Conservation (phyloP, 2,888 invertebrate species). For the Pseudeuparius sepicola region DNA sequence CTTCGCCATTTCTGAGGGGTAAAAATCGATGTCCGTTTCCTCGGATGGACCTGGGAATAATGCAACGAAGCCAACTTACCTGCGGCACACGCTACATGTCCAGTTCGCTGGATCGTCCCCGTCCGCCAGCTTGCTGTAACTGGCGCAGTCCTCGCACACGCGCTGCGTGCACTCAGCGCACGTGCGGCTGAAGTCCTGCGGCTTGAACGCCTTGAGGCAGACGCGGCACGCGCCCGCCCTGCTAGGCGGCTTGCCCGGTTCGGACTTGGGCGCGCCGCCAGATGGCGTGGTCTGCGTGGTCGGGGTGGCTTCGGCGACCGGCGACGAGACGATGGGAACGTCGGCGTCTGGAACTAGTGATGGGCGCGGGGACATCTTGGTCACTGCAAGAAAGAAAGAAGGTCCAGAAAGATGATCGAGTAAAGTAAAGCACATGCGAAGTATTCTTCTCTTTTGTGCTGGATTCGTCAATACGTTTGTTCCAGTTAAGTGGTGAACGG, state of each 20-base stretch:
- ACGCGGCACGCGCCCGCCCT: constrained; percentile 71
- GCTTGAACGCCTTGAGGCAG: constrained; percentile 80
- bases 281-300: constrained; percentile 39
- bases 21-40: too few species aligned
- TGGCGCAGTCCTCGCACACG: constrained; percentile 86
- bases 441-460: too few species aligned
- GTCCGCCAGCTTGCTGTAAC: constrained; percentile 76
- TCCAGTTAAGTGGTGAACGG: too few species aligned
- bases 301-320: constrained; percentile 39
- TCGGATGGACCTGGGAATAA: too few species aligned
- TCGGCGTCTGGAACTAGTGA: constrained; percentile 44
- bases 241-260: constrained; percentile 64
- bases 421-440: too few species aligned
- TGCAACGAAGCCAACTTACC: constrained; percentile 29
- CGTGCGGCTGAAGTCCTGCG: constrained; percentile 77
- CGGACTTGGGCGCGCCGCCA: constrained; percentile 41
- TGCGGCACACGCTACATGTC: constrained; percentile 81
- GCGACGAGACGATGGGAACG: constrained; percentile 26
- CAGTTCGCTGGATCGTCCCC: constrained; percentile 78
- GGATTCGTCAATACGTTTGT: too few species aligned
- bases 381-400: constrained; percentile 45
- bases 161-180: constrained; percentile 86
- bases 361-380: constrained; percentile 60
- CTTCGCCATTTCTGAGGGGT: too few species aligned
- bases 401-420: too few species aligned